phyloP scores from a whole-genome alignment of 2,797 vertebrate species.

The Prunella strophiata region DNA sequence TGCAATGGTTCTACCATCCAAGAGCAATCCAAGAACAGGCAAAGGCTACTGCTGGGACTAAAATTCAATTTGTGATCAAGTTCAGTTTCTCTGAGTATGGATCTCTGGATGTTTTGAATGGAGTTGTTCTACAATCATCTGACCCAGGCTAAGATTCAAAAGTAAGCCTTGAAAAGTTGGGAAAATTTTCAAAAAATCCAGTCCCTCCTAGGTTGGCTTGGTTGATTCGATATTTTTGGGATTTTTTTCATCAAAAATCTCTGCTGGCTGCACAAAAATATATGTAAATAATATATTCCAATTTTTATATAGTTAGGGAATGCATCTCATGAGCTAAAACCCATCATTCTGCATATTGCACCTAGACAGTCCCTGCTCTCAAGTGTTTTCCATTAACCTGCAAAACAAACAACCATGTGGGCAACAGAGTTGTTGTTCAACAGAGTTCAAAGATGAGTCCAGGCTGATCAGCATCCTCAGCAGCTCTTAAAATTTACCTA shows the following conservation, averaged over 20 bases:
- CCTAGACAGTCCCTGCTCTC: not conserved
- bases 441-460: not conserved
- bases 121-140: not conserved
- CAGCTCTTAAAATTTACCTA: not conserved
- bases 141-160: not conserved
- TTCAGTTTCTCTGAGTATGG: not conserved
- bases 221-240: not conserved
- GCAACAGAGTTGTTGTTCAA: no score
- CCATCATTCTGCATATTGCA: fast-evolving
- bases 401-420: not conserved
- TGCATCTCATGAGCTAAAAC: not conserved
- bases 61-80: not conserved
- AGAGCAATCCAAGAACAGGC: not conserved
- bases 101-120: not conserved
- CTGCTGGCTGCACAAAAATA: not conserved
- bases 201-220: fast-evolving
- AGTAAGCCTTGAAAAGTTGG: not conserved
- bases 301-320: not conserved
- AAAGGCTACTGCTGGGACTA: not conserved
- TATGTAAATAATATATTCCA: not conserved
- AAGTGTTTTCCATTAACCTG: not conserved
- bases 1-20: not conserved
- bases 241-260: not conserved
- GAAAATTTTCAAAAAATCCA: not conserved
- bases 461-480: not conserved